phyloP scores from a whole-genome alignment of 2,113 vertebrate genomes.

The Xenopus borealis region DNA sequence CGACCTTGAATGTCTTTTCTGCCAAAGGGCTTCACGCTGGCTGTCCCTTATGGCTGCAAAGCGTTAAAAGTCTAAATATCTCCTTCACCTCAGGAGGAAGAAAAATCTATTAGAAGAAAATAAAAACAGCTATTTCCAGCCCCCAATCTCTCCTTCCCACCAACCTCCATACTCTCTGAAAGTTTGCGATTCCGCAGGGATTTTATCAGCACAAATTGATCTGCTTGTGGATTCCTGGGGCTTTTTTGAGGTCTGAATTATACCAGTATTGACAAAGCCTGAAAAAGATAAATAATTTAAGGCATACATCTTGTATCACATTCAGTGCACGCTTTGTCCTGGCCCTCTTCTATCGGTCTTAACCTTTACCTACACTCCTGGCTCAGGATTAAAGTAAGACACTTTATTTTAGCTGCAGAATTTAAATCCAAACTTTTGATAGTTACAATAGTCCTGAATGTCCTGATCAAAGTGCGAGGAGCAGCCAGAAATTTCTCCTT shows the following conservation, averaged over 20 bases:
- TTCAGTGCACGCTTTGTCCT: slow-evolving; percentile 41
- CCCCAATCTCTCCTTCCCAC: slow-evolving; percentile 8
- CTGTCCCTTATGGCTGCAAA: neutral
- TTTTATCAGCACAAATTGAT: slow-evolving; percentile 47
- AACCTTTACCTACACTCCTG: slow-evolving; percentile 44
- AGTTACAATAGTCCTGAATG: slow-evolving; percentile 7
- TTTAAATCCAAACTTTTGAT: slow-evolving; percentile 27
- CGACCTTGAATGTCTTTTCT: neutral
- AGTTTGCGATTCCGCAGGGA: slow-evolving; percentile 42
- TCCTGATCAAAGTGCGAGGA: slow-evolving; percentile 7
- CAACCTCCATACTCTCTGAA: slow-evolving; percentile 35
- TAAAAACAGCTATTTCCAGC: slow-evolving; percentile 43
- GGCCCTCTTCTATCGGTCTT: slow-evolving; percentile 42
- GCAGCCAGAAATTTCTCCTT: too few relatives aligned
- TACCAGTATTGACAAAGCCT: slow-evolving; percentile 47
- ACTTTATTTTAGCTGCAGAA: slow-evolving; percentile 37
- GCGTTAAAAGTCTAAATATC: slow-evolving; percentile 21
- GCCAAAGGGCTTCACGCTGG: neutral
- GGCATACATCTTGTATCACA: slow-evolving; percentile 45
- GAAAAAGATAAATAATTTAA: slow-evolving; percentile 48
- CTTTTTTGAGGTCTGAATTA: slow-evolving; percentile 47
- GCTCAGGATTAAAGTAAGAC: slow-evolving; percentile 41
- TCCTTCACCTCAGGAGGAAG: slow-evolving; percentile 33
- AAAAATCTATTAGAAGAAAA: slow-evolving; percentile 45
- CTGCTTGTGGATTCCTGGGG: slow-evolving; percentile 47